phyloP scores from a whole-genome alignment of 2,797 vertebrate genomes.

The Scolopax bukidnonensis region DNA sequence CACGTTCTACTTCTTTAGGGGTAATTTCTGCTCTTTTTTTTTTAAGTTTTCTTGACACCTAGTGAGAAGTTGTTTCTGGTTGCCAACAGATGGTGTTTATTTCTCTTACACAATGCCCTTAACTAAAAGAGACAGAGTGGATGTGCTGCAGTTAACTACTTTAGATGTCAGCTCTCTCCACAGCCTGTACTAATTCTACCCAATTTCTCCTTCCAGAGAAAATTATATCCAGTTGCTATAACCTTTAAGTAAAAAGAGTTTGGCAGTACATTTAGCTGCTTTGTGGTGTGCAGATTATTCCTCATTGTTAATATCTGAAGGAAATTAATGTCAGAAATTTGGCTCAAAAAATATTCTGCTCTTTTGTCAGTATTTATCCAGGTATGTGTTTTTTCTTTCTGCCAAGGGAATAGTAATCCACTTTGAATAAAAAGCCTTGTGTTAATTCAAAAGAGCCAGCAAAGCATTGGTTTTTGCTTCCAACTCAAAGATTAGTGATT shows the following conservation, averaged over 20 bases:
- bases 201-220: conserved; percentile 29
- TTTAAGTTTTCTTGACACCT: conserved; percentile 11
- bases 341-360: background rate
- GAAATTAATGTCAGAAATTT: conserved; percentile 72
- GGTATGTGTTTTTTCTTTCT: background rate
- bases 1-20: background rate
- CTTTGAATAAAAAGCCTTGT: conserved; percentile 35
- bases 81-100: conserved; percentile 24
- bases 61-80: conserved; percentile 54
- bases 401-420: conserved; percentile 28
- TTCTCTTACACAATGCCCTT: background rate
- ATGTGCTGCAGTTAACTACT: background rate
- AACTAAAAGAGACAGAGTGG: background rate
- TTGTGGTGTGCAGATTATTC: conserved; percentile 45
- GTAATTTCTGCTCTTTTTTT: background rate
- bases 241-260: conserved; percentile 61
- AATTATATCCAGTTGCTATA: conserved; percentile 40
- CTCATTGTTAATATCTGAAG: conserved; percentile 57
- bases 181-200: background rate
- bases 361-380: conserved; percentile 43
- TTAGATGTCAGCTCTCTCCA: background rate
- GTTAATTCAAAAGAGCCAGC: conserved; percentile 40
- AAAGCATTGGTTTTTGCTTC: conserved; percentile 46
- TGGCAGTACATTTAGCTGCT: conserved; percentile 23
- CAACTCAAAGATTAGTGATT: conserved; percentile 10